Conservation (phyloP, 2,888 invertebrate species). For the Dryococelus australis region DNA sequence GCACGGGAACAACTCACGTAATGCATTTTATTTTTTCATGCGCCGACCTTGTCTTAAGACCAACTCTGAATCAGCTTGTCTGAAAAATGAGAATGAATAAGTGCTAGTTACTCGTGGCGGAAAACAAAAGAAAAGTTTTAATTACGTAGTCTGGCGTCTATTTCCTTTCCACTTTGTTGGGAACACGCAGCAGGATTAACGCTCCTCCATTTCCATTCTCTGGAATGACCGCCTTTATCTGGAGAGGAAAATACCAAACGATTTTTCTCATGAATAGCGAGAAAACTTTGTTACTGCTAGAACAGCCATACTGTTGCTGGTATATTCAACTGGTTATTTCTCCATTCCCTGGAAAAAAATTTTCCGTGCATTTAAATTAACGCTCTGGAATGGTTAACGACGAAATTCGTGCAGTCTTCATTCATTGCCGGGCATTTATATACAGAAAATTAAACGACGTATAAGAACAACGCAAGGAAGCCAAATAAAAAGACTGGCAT, state of each 20-base stretch:
- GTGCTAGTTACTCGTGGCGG: neutral
- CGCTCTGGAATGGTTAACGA: too few species aligned
- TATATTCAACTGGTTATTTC: too few species aligned
- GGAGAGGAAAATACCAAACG: neutral
- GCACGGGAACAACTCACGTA: neutral
- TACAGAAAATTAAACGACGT: too few species aligned
- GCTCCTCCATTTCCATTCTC: neutral
- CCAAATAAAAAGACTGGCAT: too few species aligned
- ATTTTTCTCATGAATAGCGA: neutral
- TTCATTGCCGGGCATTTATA: too few species aligned
- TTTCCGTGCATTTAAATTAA: too few species aligned
- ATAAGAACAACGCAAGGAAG: too few species aligned
- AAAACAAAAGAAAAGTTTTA: conserved; percentile 10
- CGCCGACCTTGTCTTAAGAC: neutral
- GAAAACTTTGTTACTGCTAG: neutral
- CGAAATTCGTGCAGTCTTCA: too few species aligned
- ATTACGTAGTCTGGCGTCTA: neutral
- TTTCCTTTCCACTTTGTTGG: neutral
- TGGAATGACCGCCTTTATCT: neutral
- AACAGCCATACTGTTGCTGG: too few species aligned
- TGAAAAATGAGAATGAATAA: neutral
- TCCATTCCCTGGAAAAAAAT: too few species aligned
- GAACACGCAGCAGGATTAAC: neutral
- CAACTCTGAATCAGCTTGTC: neutral
- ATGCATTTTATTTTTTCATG: neutral